Evolutionary conservation across 2,113 vertebrate species (phyloP).

Genomic region (Solea solea): DNA sequence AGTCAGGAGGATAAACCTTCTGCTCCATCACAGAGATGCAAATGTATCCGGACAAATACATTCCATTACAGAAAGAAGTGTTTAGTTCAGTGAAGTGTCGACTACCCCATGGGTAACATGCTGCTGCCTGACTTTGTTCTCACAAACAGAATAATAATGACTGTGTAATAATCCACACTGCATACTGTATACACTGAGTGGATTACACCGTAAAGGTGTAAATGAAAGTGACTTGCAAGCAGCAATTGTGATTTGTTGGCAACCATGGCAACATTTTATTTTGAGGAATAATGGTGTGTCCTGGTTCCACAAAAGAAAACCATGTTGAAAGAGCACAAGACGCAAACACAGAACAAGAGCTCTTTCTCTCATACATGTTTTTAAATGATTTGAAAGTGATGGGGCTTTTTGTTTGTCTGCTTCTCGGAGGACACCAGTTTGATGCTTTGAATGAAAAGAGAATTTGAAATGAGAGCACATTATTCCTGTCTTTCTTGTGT

Average conservation of each 20-base stretch:
- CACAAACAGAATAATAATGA: not conserved
- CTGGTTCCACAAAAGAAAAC: not conserved
- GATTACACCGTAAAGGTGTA: not conserved
- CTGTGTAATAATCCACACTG: no score
- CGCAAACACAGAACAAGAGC: not conserved
- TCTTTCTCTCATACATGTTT: not conserved
- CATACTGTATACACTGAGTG: not conserved
- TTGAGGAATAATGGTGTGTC: not conserved
- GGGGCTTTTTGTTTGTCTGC: not conserved
- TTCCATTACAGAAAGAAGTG: conserved; percentile 33
- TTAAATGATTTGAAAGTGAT: conserved; percentile 6
- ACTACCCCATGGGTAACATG: conserved; percentile 40
- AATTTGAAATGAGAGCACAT: conserved; percentile 29
- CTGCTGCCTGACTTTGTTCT: conserved; percentile 5
- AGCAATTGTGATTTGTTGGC: not conserved
- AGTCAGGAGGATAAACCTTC: conserved; percentile 62
- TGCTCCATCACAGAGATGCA: conserved; percentile 52
- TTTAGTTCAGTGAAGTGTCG: conserved; percentile 47
- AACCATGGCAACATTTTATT: conserved; percentile 6
- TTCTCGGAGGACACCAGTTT: conserved; percentile 21
- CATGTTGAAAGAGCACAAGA: not conserved
- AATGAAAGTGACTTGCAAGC: not conserved
- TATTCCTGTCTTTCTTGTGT: conserved; percentile 40
- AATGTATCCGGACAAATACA: conserved; percentile 54
- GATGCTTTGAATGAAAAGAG: conserved; percentile 7